These are phyloP conservation scores for Acanthopagrus latus DNA, from an alignment of 2,797 vertebrate species.

Conservation along the genomic window DNA sequence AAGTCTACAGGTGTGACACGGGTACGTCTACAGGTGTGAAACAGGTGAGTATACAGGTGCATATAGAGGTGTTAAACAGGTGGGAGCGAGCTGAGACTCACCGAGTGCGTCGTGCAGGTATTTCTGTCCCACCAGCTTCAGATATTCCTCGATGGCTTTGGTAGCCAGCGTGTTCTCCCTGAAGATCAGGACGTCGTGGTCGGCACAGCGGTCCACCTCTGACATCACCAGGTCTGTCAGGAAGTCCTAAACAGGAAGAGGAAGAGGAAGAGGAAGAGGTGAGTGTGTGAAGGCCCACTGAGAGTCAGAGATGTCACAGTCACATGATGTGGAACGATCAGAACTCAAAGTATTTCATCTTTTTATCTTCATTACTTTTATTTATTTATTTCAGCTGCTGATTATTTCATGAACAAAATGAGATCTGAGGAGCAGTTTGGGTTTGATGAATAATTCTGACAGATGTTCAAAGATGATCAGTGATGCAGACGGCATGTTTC, in stretches of 20 bases:
- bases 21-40: neutral
- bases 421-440: no score
- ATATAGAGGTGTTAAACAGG: neutral
- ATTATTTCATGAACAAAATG: no score
- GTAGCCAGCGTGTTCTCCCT: slow-evolving; percentile 98
- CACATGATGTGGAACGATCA: no score
- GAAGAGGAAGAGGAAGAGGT: neutral
- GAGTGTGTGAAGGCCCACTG: neutral
- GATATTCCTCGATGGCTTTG: slow-evolving; percentile 97
- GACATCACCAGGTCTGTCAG: slow-evolving; percentile 97
- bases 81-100: slow-evolving; percentile 72
- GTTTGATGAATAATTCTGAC: no score
- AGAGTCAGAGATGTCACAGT: no score
- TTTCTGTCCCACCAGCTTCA: slow-evolving; percentile 96
- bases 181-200: slow-evolving; percentile 97
- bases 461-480: no score
- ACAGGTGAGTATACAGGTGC: neutral
- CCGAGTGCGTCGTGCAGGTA: slow-evolving; percentile 96
- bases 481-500: no score
- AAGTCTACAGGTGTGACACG: no score
- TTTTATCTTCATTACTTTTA: no score
- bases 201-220: slow-evolving; percentile 96
- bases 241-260: slow-evolving; percentile 89
- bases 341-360: no score
- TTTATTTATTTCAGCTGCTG: no score